These are phyloP conservation scores for Oligia latruncula DNA, from an alignment of 2,888 invertebrate genomes.

Conservation along the genomic window DNA sequence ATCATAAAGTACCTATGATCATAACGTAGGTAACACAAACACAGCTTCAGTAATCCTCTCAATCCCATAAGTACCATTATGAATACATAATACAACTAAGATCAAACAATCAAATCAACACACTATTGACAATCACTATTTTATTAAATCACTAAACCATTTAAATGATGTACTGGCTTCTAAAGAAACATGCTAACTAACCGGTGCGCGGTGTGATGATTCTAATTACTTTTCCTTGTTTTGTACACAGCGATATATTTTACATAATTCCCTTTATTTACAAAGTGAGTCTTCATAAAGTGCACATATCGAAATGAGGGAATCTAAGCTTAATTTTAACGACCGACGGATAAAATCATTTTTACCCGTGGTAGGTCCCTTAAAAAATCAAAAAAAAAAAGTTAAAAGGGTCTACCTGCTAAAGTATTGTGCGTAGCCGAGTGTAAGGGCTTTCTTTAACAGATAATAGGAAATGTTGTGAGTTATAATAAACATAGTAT, in stretches of 20 bases:
- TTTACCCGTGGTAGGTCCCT: too few species aligned
- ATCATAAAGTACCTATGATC: slow-evolving; percentile 1
- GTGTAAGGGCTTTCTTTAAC: too few species aligned
- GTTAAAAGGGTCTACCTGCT: too few species aligned
- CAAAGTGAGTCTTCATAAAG: too few species aligned
- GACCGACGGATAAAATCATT: too few species aligned
- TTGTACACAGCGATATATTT: slow-evolving; percentile 18
- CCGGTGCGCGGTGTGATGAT: slow-evolving; percentile 7
- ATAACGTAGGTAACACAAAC: background rate
- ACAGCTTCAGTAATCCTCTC: background rate
- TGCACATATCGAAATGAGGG: too few species aligned
- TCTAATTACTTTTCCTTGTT: slow-evolving; percentile 29
- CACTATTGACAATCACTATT: background rate
- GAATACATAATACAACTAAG: background rate
- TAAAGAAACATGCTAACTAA: slow-evolving; percentile 10
- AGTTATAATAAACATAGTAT: too few species aligned
- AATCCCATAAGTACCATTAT: background rate
- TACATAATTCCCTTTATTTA: slow-evolving; percentile 19
- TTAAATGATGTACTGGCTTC: slow-evolving; percentile 1
- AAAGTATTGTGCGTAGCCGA: too few species aligned
- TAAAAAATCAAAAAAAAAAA: too few species aligned
- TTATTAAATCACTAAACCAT: slow-evolving; percentile 6
- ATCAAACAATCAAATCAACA: background rate
- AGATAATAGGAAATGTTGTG: too few species aligned
- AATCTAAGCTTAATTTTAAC: too few species aligned